Base-by-base conservation (phyloP, 2,888 invertebrate genomes). In the Cactoblastis cactorum region DNA sequence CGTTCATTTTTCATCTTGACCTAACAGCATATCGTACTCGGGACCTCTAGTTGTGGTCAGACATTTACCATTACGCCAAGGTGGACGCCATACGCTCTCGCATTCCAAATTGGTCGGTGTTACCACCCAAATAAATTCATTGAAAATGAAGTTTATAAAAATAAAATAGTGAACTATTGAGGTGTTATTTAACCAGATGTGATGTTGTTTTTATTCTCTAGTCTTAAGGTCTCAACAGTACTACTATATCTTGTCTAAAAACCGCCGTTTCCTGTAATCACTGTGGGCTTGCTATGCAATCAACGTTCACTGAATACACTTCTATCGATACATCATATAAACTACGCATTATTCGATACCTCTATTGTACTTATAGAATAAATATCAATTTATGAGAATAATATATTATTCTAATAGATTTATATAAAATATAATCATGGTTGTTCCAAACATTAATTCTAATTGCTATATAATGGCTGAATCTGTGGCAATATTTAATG, bases 271-370 rank as follows among this genome's bases (percentile, higher is more conserved):
- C 67, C 69, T 67, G 58, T 73, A 51, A 66, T 56, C 73, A 76
- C 81, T 80, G 80, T 80, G 81, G 81, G 81, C 76, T 45, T 45
- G n/a, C 32, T 28, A n/a, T 38, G 17, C 45, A 33, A 11, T n/a
- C 9, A 5, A 35, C 46, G 35, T 35, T 19, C 19, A 18, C 18
- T 14, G 9, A 18, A 19, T 37, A 38, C 28, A 17, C 12, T 8
- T 8, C 19, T 17, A 14, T 49, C 4, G 1, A 24, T 6, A 28
- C 17, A 6, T 34, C 6, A 9, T 32, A 46, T 1, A 12, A n/a
- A 12, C 12, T 35, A n/a, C 12, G 18, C 45, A 18, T 9, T 19
- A 18, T 12, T 46, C 34, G 19, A 22, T 18, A 24, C 15, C 35
- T 47, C 37, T 47, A 35, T 48, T 28, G 43, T 43, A 41, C 19